Percentiles rank a stretch among this genome's conserved stretches.
These are phyloP conservation scores for Tethea ocularis DNA, from an alignment of 2,888 invertebrate species.

Conservation along the genomic window DNA sequence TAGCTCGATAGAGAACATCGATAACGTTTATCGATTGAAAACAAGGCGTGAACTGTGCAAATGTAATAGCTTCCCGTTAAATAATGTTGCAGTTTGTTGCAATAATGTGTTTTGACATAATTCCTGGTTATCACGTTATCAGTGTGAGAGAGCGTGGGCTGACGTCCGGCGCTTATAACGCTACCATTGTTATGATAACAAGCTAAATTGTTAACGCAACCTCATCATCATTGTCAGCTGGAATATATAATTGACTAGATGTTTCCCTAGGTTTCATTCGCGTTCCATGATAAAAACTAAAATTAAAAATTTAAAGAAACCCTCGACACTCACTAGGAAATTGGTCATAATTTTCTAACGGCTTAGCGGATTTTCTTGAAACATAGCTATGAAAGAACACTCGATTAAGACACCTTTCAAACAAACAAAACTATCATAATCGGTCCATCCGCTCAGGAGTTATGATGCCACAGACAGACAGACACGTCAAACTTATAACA, in stretches of 20 bases:
- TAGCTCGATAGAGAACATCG: neutral
- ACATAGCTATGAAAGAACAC: too few species aligned
- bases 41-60: neutral
- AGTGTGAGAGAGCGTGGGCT: neutral
- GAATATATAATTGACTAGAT: neutral
- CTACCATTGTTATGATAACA: conserved; percentile 2
- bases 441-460: too few species aligned
- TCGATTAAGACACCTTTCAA: too few species aligned
- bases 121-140: conserved; percentile 5
- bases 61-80: neutral
- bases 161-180: neutral
- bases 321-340: too few species aligned
- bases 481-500: too few species aligned
- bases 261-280: too few species aligned
- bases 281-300: too few species aligned
- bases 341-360: too few species aligned
- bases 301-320: too few species aligned
- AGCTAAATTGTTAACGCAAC: neutral
- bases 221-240: neutral
- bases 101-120: neutral
- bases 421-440: too few species aligned
- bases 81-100: conserved; percentile 5
- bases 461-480: too few species aligned
- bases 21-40: neutral
- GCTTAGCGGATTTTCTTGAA: too few species aligned